These are phyloP conservation scores for Muschampia plurimacula DNA, from an alignment of 2,888 invertebrate species.

Conservation along the genomic window DNA sequence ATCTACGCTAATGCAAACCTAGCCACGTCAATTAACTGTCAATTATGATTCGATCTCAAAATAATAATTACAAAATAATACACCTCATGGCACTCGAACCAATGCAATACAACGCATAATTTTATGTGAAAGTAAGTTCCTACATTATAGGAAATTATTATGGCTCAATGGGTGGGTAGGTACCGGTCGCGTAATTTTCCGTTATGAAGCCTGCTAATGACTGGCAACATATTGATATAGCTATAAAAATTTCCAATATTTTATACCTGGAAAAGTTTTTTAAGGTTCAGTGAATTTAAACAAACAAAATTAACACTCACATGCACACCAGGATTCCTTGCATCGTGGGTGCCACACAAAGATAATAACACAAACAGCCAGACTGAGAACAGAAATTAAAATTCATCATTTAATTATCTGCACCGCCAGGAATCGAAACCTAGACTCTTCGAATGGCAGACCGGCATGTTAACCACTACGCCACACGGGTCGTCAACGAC, in stretches of 20 bases:
- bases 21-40: conserved; percentile 1
- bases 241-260: not conserved
- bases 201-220: conserved; percentile 14
- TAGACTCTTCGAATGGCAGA: no score
- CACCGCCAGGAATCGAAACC: no score
- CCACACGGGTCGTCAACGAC: no score
- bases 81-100: not conserved
- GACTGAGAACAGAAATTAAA: no score
- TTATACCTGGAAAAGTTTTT: not conserved
- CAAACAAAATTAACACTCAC: no score
- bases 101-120: conserved; percentile 28
- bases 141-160: conserved; percentile 41
- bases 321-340: no score
- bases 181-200: conserved; percentile 14
- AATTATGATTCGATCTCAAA: conserved; percentile 30
- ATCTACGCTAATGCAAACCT: not conserved
- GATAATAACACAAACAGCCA: no score
- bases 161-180: conserved; percentile 16
- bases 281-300: no score
- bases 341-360: no score
- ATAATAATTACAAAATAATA: conserved; percentile 29
- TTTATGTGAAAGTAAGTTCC: conserved; percentile 39
- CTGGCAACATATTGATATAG: conserved; percentile 5
- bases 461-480: no score
- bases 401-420: no score